phyloP scores from a whole-genome alignment of 2,113 vertebrate genomes.

The Apteryx mantelli region DNA sequence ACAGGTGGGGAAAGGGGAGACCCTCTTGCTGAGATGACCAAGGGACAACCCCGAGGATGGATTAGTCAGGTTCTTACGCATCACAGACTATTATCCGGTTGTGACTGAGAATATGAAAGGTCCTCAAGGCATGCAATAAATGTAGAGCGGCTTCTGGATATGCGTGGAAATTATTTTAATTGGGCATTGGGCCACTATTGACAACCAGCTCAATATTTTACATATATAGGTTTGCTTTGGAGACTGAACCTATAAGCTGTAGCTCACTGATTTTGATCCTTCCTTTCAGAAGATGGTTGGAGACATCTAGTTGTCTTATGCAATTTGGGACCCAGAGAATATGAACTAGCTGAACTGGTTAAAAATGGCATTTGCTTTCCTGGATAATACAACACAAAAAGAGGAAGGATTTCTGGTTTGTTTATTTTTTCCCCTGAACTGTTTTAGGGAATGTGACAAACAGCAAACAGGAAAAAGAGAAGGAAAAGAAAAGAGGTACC shows the following conservation, averaged over 20 bases:
- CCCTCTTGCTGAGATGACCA: neutral
- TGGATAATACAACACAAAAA: neutral
- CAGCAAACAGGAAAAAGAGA: too few relatives aligned
- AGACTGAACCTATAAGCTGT: neutral
- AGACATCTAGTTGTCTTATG: neutral
- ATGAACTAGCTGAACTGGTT: neutral
- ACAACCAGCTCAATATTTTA: neutral
- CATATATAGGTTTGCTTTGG: neutral
- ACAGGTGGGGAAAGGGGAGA: neutral
- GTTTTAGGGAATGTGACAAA: neutral
- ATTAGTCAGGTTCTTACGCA: accelerated
- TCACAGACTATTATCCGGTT: neutral
- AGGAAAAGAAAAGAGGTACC: neutral
- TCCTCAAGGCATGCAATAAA: neutral
- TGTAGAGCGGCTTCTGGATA: neutral
- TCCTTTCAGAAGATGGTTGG: neutral
- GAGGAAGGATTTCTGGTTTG: neutral
- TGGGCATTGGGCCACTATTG: neutral
- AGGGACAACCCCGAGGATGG: neutral
- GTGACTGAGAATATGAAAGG: accelerated
- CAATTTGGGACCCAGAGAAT: neutral
- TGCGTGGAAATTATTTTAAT: neutral
- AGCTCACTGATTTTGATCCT: neutral
- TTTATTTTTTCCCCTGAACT: neutral
- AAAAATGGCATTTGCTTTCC: neutral